These are phyloP conservation scores for Glyphotaelius pellucidus DNA, from an alignment of 2,888 invertebrate genomes.

Conservation along the genomic window DNA sequence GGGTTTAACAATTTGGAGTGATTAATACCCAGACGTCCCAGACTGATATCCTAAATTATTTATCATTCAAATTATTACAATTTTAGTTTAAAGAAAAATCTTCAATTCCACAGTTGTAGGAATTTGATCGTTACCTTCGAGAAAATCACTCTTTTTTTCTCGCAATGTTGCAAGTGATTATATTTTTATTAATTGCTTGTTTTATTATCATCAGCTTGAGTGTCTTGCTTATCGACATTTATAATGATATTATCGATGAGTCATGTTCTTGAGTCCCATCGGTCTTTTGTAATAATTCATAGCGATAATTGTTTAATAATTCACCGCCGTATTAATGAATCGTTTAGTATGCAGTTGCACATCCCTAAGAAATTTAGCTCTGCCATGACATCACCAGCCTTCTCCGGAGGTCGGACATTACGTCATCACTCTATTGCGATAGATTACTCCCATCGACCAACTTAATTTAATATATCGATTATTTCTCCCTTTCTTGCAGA, in stretches of 20 bases:
- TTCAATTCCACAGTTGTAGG: too few relatives aligned
- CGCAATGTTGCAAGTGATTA: too few relatives aligned
- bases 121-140: too few relatives aligned
- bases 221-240: background rate
- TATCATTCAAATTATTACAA: too few relatives aligned
- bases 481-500: background rate
- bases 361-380: background rate
- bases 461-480: too few relatives aligned
- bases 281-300: background rate
- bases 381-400: slow-evolving; percentile 13
- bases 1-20: too few relatives aligned
- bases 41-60: too few relatives aligned
- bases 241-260: background rate
- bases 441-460: too few relatives aligned
- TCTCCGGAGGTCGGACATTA: background rate
- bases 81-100: too few relatives aligned
- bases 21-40: too few relatives aligned
- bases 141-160: too few relatives aligned
- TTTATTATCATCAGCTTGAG: background rate
- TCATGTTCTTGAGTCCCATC: background rate
- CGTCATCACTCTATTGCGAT: background rate
- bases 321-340: background rate
- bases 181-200: background rate
- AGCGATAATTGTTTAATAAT: background rate
- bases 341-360: slow-evolving; percentile 14